Conservation (phyloP, 2,888 invertebrate species). For the Mystacides longicornis region DNA sequence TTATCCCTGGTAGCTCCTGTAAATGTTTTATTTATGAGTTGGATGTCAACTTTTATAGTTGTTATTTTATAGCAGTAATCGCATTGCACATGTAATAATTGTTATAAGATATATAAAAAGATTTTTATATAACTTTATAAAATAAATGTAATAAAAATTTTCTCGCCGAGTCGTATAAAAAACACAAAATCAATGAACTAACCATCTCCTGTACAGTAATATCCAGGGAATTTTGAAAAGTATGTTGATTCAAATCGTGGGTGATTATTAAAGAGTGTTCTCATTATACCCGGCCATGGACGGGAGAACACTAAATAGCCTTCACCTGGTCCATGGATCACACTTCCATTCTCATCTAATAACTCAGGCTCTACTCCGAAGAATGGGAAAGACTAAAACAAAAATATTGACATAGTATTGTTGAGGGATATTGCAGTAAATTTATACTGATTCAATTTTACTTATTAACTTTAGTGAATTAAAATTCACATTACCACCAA, state of each 20-base stretch:
- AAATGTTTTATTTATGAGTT: conserved; percentile 22
- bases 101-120: neutral
- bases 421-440: no score
- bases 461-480: no score
- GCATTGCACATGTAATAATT: neutral
- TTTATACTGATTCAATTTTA: no score
- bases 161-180: neutral
- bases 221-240: conserved; percentile 93
- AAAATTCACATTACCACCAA: no score
- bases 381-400: conserved; percentile 82
- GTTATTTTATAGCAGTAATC: neutral
- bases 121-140: neutral
- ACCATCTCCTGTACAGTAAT: conserved; percentile 98
- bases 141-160: neutral
- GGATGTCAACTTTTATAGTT: no score
- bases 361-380: conserved; percentile 90
- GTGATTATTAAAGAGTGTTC: conserved; percentile 88
- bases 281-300: conserved; percentile 99
- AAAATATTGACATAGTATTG: no score
- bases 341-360: conserved; percentile 79
- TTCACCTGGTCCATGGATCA: conserved; percentile 82
- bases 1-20: conserved; percentile 83
- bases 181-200: conserved; percentile 29
- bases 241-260: conserved; percentile 85
- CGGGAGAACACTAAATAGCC: conserved; percentile 90